Conservation (phyloP, 1,140 invertebrate genomes). For the Drosophila persimilis region DNA sequence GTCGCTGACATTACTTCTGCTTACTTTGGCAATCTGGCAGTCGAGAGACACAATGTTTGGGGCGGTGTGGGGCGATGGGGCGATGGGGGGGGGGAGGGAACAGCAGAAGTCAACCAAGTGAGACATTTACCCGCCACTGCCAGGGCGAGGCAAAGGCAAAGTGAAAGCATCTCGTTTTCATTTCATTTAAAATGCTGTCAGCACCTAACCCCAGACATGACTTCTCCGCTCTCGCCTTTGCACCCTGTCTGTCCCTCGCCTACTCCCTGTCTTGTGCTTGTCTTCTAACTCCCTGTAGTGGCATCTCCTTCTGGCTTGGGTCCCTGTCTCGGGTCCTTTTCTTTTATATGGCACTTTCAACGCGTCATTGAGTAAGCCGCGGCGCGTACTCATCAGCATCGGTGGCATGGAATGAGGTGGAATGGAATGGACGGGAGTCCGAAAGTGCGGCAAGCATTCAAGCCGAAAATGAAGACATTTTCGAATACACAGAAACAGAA, state of each 20-base stretch:
- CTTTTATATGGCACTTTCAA: constrained; percentile 78
- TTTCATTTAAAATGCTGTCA: constrained; percentile 81
- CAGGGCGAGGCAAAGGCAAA: constrained; percentile 23
- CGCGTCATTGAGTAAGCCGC: constrained; percentile 78
- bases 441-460: constrained; percentile 46
- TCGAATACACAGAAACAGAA: constrained; percentile 12
- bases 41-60: neutral
- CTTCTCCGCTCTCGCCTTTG: neutral
- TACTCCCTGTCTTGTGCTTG: constrained; percentile 7
- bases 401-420: constrained; percentile 29
- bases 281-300: no score
- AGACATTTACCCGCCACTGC: constrained; percentile 32
- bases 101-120: constrained; percentile 31
- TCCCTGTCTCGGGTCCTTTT: constrained; percentile 68
- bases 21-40: constrained; percentile 64
- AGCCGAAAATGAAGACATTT: constrained; percentile 72
- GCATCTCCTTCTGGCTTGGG: no score
- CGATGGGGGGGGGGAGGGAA: no score
- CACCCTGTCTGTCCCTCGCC: neutral
- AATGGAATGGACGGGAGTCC: constrained; percentile 1
- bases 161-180: constrained; percentile 80
- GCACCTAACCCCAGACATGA: constrained; percentile 62
- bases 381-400: constrained; percentile 70
- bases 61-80: neutral
- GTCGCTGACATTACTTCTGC: constrained; percentile 70